Conservation (phyloP, 2,888 invertebrate species). For the Venustoraphidia nigricollis region DNA sequence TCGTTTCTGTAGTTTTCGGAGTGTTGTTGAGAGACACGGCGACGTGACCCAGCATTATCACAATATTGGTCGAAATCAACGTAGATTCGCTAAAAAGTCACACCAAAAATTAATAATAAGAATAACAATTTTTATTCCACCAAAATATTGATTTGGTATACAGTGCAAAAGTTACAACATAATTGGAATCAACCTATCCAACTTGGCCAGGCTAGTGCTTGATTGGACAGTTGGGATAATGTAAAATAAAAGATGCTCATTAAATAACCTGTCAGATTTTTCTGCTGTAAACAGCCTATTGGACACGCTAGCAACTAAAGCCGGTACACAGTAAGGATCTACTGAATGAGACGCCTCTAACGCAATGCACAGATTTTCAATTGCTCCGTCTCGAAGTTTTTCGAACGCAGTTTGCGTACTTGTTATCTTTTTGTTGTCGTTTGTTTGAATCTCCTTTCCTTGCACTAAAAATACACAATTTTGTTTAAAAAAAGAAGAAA, state of each 20-base stretch:
- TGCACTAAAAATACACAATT: slow-evolving; percentile 32
- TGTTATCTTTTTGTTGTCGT: slow-evolving; percentile 34
- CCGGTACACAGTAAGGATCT: slow-evolving; percentile 88
- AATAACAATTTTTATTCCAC: too few species aligned
- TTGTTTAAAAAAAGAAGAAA: not conserved
- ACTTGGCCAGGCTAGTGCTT: too few species aligned
- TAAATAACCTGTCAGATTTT: slow-evolving; percentile 57
- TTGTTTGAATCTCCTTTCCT: slow-evolving; percentile 45
- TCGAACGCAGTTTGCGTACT: slow-evolving; percentile 65
- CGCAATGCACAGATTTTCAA: slow-evolving; percentile 89
- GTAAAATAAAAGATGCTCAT: not conserved
- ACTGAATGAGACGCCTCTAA: slow-evolving; percentile 76
- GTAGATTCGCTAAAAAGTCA: slow-evolving; percentile 60
- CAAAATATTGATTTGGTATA: too few species aligned
- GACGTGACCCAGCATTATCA: slow-evolving; percentile 93
- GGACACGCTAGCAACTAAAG: slow-evolving; percentile 89
- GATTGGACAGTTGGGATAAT: slow-evolving; percentile 5
- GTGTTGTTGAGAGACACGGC: slow-evolving; percentile 89
- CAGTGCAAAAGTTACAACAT: too few species aligned
- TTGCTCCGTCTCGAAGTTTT: slow-evolving; percentile 84
- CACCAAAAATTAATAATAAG: too few species aligned
- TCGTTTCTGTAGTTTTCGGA: slow-evolving; percentile 86
- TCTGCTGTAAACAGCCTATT: slow-evolving; percentile 89
- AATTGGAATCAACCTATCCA: too few species aligned
- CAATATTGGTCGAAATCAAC: slow-evolving; percentile 89